These are phyloP conservation scores for Macroramphosus scolopax DNA, from an alignment of 2,797 vertebrate species.

Conservation along the genomic window DNA sequence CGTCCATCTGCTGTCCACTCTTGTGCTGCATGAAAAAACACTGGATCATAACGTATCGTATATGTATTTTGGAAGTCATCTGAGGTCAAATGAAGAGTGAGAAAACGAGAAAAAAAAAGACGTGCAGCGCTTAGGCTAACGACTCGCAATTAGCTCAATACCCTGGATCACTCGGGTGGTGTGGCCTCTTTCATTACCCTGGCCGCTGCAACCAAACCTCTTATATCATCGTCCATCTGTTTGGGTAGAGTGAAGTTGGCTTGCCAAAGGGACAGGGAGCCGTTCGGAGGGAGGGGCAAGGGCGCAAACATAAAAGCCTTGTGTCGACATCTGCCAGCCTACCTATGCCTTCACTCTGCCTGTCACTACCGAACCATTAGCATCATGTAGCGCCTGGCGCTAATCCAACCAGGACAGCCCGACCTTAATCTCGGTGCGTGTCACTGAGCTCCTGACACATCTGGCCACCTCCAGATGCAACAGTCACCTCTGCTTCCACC, in stretches of 20 bases:
- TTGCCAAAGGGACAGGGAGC: slow-evolving; percentile 4
- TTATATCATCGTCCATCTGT: too few relatives aligned
- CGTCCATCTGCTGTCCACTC: slow-evolving; percentile 21
- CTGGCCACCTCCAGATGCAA: slow-evolving; percentile 47
- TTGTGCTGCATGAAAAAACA: too few relatives aligned
- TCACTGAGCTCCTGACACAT: slow-evolving; percentile 58
- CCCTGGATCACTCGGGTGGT: too few relatives aligned
- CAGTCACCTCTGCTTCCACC: slow-evolving; percentile 13
- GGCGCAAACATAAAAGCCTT: too few relatives aligned
- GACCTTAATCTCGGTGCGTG: slow-evolving; percentile 63
- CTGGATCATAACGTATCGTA: too few relatives aligned
- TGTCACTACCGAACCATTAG: slow-evolving; percentile 59
- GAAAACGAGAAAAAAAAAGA: background rate
- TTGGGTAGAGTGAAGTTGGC: too few relatives aligned
- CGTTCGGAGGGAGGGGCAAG: slow-evolving; percentile 1
- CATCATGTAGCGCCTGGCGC: slow-evolving; percentile 58
- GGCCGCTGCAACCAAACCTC: too few relatives aligned
- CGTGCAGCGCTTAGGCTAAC: too few relatives aligned
- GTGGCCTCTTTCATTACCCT: too few relatives aligned
- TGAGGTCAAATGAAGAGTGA: background rate
- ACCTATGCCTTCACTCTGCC: slow-evolving; percentile 28
- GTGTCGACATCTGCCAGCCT: slow-evolving; percentile 50
- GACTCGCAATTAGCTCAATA: too few relatives aligned
- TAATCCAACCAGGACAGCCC: slow-evolving; percentile 62
- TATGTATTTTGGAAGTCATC: background rate